Evolutionary conservation across 1,140 invertebrate species (phyloP).

Genomic region (Colletes gigas): DNA sequence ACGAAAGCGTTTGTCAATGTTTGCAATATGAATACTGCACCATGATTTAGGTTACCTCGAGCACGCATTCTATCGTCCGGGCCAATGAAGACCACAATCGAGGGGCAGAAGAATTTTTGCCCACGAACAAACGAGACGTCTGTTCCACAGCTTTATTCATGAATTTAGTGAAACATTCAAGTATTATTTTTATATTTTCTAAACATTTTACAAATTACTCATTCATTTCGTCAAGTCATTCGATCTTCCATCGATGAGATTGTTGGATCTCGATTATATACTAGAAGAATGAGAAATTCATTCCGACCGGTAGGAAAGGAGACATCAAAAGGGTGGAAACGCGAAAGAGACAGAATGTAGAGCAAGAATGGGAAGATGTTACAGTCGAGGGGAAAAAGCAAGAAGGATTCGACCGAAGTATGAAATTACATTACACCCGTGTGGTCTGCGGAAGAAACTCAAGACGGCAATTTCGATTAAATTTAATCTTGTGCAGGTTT

Average conservation of each 20-base stretch:
- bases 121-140: no score
- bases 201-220: no score
- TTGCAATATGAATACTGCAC: conserved; percentile 7
- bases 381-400: background rate
- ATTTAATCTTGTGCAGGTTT: conserved; percentile 66
- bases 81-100: background rate
- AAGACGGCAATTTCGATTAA: conserved; percentile 70
- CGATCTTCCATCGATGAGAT: no score
- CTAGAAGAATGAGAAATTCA: background rate
- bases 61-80: background rate
- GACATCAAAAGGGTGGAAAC: background rate
- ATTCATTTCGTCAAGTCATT: no score
- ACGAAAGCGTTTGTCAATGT: conserved; percentile 42
- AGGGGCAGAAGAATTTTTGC: background rate
- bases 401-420: conserved; percentile 53
- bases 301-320: background rate
- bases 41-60: background rate
- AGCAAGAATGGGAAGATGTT: conserved; percentile 22
- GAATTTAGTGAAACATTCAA: no score
- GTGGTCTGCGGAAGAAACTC: conserved; percentile 66
- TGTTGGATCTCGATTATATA: background rate
- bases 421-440: conserved; percentile 64
- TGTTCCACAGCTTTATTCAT: no score
- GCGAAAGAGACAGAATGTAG: conserved; percentile 10
- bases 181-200: no score